A percentile compares a stretch with the other conserved stretches of the same genome.
Conservation (phyloP, 2,888 invertebrate species). For the Gisinianus flammeolus region DNA sequence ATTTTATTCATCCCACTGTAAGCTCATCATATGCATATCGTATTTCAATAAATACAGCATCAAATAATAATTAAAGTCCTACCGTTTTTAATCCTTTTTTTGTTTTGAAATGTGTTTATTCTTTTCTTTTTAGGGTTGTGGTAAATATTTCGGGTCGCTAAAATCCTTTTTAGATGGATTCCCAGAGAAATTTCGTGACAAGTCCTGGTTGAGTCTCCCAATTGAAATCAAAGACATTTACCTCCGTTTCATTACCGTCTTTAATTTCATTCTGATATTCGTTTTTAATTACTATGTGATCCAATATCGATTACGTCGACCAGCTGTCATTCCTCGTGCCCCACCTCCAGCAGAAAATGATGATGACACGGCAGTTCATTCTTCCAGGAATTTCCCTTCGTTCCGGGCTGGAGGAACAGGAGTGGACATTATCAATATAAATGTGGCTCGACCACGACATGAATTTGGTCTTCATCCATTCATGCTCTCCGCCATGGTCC, state of each 20-base stretch:
- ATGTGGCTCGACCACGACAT: background rate
- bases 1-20: too few species aligned
- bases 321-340: conserved; percentile 11
- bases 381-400: background rate
- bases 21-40: too few species aligned
- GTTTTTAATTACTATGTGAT: conserved; percentile 19
- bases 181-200: background rate
- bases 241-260: conserved; percentile 4
- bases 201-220: background rate
- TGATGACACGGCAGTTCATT: too few species aligned
- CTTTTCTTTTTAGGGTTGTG: too few species aligned
- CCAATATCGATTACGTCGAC: background rate
- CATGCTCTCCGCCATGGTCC: background rate
- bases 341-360: background rate
- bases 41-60: too few species aligned
- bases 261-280: conserved; percentile 9
- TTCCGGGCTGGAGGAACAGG: background rate
- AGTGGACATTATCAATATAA: background rate
- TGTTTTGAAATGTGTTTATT: too few species aligned
- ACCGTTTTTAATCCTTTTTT: too few species aligned
- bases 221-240: conserved; percentile 1
- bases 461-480: conserved; percentile 6
- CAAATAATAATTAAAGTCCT: too few species aligned
- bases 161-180: background rate
- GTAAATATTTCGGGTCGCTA: background rate